Conservation (phyloP, 92 coral and sea anemone genomes). For the Parazoanthus atlanticus region DNA sequence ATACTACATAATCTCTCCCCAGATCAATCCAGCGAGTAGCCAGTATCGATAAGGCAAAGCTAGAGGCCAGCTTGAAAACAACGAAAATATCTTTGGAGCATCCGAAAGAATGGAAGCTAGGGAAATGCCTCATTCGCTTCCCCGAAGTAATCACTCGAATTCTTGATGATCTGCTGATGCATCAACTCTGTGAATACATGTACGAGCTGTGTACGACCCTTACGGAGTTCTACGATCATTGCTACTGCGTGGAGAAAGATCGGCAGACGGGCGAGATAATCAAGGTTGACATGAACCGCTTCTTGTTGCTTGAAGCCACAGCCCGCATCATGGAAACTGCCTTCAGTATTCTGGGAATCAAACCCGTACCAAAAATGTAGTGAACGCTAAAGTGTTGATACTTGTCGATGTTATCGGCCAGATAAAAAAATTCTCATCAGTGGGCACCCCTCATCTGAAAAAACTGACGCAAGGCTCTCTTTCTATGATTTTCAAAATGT, state of each 20-base stretch:
- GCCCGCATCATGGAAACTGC: conserved; percentile 96
- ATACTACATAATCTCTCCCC: background rate
- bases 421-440: too few species aligned
- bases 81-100: conserved; percentile 83
- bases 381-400: background rate
- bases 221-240: conserved; percentile 97
- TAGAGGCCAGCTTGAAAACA: conserved; percentile 69
- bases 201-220: conserved; percentile 96
- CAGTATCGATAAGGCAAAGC: conserved; percentile 72
- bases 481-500: too few species aligned
- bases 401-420: too few species aligned
- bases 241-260: conserved; percentile 98
- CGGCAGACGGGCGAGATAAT: conserved; percentile 86
- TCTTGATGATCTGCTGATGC: conserved; percentile 88
- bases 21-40: conserved; percentile 97
- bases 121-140: conserved; percentile 93
- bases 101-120: conserved; percentile 99
- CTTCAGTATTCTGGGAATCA: conserved; percentile 90
- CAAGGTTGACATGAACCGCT: conserved; percentile 78
- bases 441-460: too few species aligned
- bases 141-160: conserved; percentile 90
- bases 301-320: conserved; percentile 90
- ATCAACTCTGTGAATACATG: conserved; percentile 90
- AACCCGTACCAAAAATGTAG: conserved; percentile 93
- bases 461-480: too few species aligned